Base-by-base conservation (phyloP, 2,888 invertebrate genomes). In the Lasiommata megera region DNA sequence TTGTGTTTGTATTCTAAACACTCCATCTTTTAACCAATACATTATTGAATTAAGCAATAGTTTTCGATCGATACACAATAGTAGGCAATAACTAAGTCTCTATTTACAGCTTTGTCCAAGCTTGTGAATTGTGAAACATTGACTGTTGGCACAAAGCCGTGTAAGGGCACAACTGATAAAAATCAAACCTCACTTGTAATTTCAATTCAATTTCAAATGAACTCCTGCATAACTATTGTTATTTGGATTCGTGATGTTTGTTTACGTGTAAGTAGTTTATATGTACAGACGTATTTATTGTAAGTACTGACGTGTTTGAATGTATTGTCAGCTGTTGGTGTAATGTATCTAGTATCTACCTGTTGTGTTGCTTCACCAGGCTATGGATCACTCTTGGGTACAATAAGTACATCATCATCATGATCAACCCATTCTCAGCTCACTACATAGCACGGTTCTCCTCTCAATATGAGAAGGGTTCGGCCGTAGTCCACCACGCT, bases 121-220 rank as follows among this genome's bases (percentile, higher is more conserved):
- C 37, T n/a, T 6, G 18, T 8, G 14, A 2, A 40, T 51, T 51
- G 38, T 11, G 51, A 9, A 51, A 51, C 37, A 51, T 37, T 11
- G 28, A n/a, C 37, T 37, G 51, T 23, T 50, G 37, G 23, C 18
- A 29, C 38, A 38, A 16, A 50, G 16, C 51, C 51, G 51, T 51
- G 51, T 51, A 40, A 51, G 51, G 51, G 51, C 51, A 51, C 11
- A 0, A 17, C 28, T 28, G 51, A 51, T 51, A 51, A 38, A 51
- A 40, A 51, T 51, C 51, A 51, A 23, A 11, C 23, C 16, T 29
- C 38, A 38, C 38, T 51, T 28, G 40, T 29, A 12, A 38, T 51
- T 28, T 28, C 51, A 51, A 51, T 51, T 51, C 50, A 51, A 51
- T 36, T 51, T 16, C 37, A 51, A 51, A 51, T 38, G 8, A 38